A percentile compares a stretch with the other conserved stretches of the same genome.
Evolutionary conservation across 2,888 invertebrate species (phyloP).

Genomic region (Hylaea fasciaria): DNA sequence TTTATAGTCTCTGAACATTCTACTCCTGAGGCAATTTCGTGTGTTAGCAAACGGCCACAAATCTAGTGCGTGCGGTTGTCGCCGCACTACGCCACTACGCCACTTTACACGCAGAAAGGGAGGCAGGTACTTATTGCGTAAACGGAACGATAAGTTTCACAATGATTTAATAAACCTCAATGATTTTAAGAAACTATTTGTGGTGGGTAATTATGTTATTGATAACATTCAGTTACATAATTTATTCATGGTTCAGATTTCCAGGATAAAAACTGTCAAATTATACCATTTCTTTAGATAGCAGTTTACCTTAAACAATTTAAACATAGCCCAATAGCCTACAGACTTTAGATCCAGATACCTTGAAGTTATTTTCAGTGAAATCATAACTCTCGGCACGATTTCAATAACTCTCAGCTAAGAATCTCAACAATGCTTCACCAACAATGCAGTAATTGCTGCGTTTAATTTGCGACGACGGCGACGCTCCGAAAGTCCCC

Average conservation of each 20-base stretch:
- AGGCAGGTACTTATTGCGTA: too few relatives aligned
- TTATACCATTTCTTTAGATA: too few relatives aligned
- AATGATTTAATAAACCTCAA: too few relatives aligned
- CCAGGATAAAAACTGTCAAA: too few relatives aligned
- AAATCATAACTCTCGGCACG: slow-evolving; percentile 7
- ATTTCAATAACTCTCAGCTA: slow-evolving; percentile 7
- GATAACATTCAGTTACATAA: too few relatives aligned
- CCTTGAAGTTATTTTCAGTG: not conserved
- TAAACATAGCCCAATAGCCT: too few relatives aligned
- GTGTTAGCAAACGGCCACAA: slow-evolving; percentile 8
- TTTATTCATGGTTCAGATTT: too few relatives aligned
- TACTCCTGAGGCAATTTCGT: not conserved
- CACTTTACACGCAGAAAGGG: not conserved
- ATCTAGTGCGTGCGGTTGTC: slow-evolving; percentile 6
- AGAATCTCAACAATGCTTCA: slow-evolving; percentile 2
- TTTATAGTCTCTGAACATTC: not conserved
- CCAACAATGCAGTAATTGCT: slow-evolving; percentile 31
- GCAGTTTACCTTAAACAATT: too few relatives aligned
- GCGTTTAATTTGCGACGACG: slow-evolving; percentile 26
- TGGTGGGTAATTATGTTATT: too few relatives aligned
- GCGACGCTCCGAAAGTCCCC: slow-evolving; percentile 8
- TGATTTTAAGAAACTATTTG: too few relatives aligned
- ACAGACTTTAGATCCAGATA: not conserved
- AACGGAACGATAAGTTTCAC: too few relatives aligned
- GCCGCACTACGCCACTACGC: not conserved